Base-by-base conservation (phyloP, 2,797 vertebrate species). In the Florisuga fusca region DNA sequence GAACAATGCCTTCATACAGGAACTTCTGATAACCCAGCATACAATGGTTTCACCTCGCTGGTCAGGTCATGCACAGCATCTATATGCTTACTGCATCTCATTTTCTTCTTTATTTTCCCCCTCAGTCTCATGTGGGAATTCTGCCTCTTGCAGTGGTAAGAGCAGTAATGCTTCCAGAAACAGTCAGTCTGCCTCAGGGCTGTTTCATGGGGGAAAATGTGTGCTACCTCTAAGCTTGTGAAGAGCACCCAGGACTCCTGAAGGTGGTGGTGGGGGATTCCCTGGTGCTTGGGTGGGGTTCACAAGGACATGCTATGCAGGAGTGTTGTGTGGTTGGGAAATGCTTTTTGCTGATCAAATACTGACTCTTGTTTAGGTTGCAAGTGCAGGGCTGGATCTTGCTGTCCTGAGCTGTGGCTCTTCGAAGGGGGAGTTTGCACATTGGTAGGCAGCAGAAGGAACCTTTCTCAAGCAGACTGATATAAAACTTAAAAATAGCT, bases 401-500 rank as follows among this genome's bases (percentile, higher is more conserved):
- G 36, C 26, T 85, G 64, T 87, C 87, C 89, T 92, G 89, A 84
- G 34, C 81, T 77, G 54, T 69, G 34, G 55, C 75, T 89, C 59
- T 94, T 91, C 1, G 0, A 72, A 78, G 62, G 81, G 64, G 25
- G 55, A 74, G 53, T 68, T 93, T 75, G 68, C 78, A 74, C 75
- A 23, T 89, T 90, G 81, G 73, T 84, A 93, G 91, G 84, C 84
- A 91, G 83, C 94, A 96, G 92, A 93, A 96, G 87, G 93, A 96
- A 93, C 72, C 87, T 88, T 91, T 94, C 82, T 84, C n/a, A 78
- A 90, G 85, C 95, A 96, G 89, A 91, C 82, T 94, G 84, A 84
- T 94, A 58, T 1, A 21, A 81, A 95, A 90, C 63, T 91, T 96
- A 94, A 96, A 96, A 95, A 94, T 94, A 95, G 95, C 81, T 91